These are phyloP conservation scores for Megaceryle torquata DNA, from an alignment of 2,113 vertebrate genomes.

Conservation along the genomic window DNA sequence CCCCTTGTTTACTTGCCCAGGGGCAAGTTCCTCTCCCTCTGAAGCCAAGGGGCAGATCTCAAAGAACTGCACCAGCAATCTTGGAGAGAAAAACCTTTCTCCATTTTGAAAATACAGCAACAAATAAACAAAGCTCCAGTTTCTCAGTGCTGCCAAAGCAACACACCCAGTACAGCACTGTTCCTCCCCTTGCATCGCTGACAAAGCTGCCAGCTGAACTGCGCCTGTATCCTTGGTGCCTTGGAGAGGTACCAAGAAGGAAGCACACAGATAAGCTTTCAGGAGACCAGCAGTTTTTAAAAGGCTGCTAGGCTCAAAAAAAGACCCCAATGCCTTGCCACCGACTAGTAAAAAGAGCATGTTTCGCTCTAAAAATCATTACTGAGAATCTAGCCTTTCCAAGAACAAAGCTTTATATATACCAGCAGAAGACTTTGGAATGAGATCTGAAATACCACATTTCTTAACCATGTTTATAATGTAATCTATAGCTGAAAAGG, in stretches of 20 bases:
- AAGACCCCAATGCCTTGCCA: neutral
- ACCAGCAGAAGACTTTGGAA: neutral
- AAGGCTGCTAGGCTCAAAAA: neutral
- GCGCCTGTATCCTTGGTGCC: neutral
- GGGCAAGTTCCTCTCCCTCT: neutral
- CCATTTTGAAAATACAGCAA: neutral
- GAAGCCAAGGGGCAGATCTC: neutral
- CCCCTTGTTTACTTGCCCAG: neutral
- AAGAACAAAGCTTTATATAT: neutral
- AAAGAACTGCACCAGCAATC: neutral
- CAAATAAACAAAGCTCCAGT: neutral
- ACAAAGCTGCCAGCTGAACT: neutral
- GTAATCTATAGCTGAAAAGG: neutral
- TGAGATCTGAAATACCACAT: rapidly evolving
- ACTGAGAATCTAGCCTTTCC: neutral
- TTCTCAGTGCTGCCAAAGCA: constrained; percentile 10
- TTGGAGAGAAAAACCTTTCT: neutral
- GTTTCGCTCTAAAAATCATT: neutral
- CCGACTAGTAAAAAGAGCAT: neutral
- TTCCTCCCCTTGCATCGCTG: neutral
- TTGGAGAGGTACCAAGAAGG: constrained; percentile 7
- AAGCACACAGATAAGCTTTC: neutral
- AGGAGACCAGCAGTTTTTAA: neutral
- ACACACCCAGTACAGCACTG: neutral
- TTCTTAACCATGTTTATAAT: neutral